Base-by-base conservation (phyloP, 1,140 invertebrate species). In the Orchestia grillus region DNA sequence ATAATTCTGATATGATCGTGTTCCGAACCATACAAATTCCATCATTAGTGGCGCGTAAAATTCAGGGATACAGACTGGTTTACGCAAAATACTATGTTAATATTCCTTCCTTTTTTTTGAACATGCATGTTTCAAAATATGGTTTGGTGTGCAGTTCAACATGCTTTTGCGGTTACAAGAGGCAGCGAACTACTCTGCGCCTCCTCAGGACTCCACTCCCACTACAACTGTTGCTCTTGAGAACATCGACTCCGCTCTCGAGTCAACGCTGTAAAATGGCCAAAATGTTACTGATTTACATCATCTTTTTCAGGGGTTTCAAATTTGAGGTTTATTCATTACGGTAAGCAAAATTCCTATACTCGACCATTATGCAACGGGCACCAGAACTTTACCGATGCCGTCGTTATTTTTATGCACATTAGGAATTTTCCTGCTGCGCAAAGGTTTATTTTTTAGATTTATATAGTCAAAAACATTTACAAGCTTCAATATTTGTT, bases 101-200 rank as follows among this genome's bases (percentile, higher is more conserved):
- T 40, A 19, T 96, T n/a, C 45, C 87, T 23, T 90, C 4, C 4
- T 53, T 95, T 42, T 95, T 23, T 95, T 96, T 96, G 40, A 96
- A 19, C 19, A 53, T 53, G 47, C 6, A 53, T 8, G 47, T 19
- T 53, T 53, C 19, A 53, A 53, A 53, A 53, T 53, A 19, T 53
- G 47, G 77, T 97, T 96, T 97, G 96, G 96, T 96, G 98, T 98
- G 0, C 97, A 99, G 98, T 98, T 99, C 96, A 99, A 99, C 97
- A 99, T 99, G 99, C 97, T 99, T 97, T 99, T 99, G 98, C 98
- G 99, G 96, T 98, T 99, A 91, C 99, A 99, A 98, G 99, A 99
- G 97, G 99, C 99, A 36, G 99, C 99, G 94, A 99, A 99, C 97
- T 99, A 99, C 97, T 96, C 96, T 53, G 96, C 96, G 44, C 96